Base-by-base conservation (phyloP, 1,140 invertebrate species). In the Bombus turneri region DNA sequence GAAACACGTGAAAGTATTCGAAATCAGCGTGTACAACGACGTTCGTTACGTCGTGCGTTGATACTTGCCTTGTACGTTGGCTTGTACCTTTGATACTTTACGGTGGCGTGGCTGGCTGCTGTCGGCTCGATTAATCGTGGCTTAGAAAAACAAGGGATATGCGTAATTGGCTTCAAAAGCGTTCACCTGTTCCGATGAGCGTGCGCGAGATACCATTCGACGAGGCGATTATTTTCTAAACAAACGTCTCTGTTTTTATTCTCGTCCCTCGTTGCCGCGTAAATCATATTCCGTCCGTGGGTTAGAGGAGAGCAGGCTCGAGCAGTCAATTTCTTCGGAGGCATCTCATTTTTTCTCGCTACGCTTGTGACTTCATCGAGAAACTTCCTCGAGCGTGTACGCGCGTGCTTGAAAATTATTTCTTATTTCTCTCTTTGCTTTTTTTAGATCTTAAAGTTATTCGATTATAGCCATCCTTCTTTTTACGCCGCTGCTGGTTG, bases 161-260 rank as follows among this genome's bases (percentile, higher is more conserved):
- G 31, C 37, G 47, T 76, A 47, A 80, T 72, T 43, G 66, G 39
- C 15, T 57, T 34, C 28, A 68, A 79, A 72, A 80, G 28, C 39
- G 68, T 37, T 72, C 83, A 80, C 68, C 76, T 80, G 83, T 43
- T 79, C 31, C 37, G 76, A 71, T 41, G 47, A 76, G 53, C 83
- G 66, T 37, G 59, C 28, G 28, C 28, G 6, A 18, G 0, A 74
- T 75, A 75, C 62, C 81, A 8, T 41, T n/a, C 34, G 53, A 15
- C 41, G 13, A 41, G 5, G 28, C 53, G 83, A 84, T 79, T 84
- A 84, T 84, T 84, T 84, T 84, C 76, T 84, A 84, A 84, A 84
- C 76, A 84, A 84, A 84, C 83, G 66, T 31, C 25, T 68, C 39
- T 79, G 76, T 80, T 84, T 78, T 84, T 84, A 71, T 79, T 62